Conservation (phyloP, 1,140 invertebrate genomes). For the Aphis craccivora region DNA sequence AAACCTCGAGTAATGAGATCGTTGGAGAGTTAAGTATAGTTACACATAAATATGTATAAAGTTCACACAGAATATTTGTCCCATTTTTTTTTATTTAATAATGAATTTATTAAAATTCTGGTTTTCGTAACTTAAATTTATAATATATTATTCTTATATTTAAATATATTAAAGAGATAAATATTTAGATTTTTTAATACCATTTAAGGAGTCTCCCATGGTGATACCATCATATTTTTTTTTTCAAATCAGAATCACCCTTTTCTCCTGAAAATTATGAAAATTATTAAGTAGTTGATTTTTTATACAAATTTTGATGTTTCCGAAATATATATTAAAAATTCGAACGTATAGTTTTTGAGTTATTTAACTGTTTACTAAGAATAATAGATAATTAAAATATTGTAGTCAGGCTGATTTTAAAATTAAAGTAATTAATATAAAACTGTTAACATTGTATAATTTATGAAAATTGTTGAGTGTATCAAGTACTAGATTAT, state of each 20-base stretch:
- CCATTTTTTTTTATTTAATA: background rate
- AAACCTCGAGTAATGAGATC: background rate
- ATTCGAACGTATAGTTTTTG: background rate
- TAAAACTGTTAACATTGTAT: no score
- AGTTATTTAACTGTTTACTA: background rate
- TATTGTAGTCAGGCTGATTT: no score
- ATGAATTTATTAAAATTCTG: background rate
- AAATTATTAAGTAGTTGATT: background rate
- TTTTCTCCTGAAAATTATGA: no score
- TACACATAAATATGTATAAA: background rate
- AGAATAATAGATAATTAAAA: background rate
- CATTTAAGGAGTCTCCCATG: background rate
- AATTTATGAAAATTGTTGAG: no score
- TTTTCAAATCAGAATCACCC: background rate
- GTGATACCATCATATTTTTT: background rate
- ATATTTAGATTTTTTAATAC: background rate
- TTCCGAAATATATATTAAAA: background rate
- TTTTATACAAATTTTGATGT: background rate
- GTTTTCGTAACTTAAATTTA: background rate
- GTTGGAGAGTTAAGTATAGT: background rate
- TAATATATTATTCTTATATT: background rate
- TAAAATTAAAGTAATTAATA: no score
- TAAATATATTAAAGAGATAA: background rate
- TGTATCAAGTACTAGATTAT: background rate
- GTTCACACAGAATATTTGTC: background rate